Conservation (phyloP, 92 coral and sea anemone genomes). For the Actinostola sp. region DNA sequence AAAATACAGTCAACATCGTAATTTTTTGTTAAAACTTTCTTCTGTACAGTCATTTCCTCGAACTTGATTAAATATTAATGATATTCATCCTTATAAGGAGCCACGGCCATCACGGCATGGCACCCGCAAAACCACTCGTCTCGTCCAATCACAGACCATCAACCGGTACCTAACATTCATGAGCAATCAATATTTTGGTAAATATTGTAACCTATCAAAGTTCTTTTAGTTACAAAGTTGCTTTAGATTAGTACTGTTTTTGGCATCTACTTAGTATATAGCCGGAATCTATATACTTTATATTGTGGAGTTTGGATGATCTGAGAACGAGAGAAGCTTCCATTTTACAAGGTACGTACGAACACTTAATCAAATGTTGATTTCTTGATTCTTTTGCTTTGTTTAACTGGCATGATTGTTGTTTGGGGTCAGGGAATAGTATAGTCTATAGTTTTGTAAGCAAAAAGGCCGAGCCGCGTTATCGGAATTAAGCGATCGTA, state of each 20-base stretch:
- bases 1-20: neutral
- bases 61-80: neutral
- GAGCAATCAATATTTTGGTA: conserved; percentile 3
- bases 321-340: neutral
- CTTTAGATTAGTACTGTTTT: neutral
- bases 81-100: conserved; percentile 14
- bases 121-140: neutral
- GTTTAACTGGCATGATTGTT: conserved; percentile 4
- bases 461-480: neutral
- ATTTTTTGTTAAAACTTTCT: neutral
- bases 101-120: neutral
- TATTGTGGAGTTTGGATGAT: neutral
- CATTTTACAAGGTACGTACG: neutral
- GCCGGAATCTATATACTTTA: neutral
- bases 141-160: neutral
- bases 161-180: neutral
- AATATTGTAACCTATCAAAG: conserved; percentile 1
- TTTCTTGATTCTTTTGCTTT: neutral
- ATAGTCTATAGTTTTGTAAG: neutral
- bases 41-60: neutral
- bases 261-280: neutral
- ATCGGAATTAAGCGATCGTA: too few relatives aligned
- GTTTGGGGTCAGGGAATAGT: neutral
- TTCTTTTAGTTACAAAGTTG: neutral
- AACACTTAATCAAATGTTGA: conserved; percentile 12